A percentile compares a stretch with the other conserved stretches of the same genome.
phyloP scores from a whole-genome alignment of 2,797 vertebrate genomes.

The Gymnothorax reevesii region DNA sequence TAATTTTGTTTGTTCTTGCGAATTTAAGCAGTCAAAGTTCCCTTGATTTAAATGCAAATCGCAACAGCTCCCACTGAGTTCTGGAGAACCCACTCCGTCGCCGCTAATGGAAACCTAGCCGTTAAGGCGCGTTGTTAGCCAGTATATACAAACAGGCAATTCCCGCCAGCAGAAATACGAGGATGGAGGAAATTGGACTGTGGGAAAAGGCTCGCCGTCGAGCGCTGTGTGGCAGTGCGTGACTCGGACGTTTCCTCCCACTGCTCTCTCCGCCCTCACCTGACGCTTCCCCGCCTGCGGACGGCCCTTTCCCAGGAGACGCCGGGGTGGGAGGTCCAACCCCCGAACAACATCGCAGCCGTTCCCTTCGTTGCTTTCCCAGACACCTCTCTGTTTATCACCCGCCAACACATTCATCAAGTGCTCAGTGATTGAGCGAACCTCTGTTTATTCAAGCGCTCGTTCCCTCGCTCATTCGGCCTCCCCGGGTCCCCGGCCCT shows the following conservation, averaged over 20 bases:
- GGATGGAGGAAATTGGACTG: background rate
- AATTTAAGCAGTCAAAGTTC: conserved; percentile 21
- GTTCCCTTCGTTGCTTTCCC: conserved; percentile 47
- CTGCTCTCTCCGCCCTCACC: background rate
- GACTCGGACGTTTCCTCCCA: background rate
- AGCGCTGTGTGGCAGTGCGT: conserved; percentile 2
- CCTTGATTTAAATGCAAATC: conserved; percentile 17
- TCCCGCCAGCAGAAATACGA: too few relatives aligned
- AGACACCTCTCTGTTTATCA: conserved; percentile 53
- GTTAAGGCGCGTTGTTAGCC: background rate
- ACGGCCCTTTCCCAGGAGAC: conserved; percentile 57
- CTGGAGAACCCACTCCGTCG: background rate
- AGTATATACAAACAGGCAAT: background rate
- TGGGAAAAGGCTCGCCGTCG: background rate
- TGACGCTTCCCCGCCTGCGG: conserved; percentile 16
- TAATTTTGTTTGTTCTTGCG: conserved; percentile 7
- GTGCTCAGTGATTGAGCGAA: conserved; percentile 52
- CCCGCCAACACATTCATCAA: conserved; percentile 52
- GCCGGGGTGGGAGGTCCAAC: conserved; percentile 21
- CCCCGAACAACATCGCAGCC: conserved; percentile 25
- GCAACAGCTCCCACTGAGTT: conserved; percentile 1
- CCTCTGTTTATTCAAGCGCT: conserved; percentile 26
- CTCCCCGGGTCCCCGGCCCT: conserved; percentile 58
- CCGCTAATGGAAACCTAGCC: conserved; percentile 3
- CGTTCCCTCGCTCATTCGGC: background rate